Evolutionary conservation across 2,888 invertebrate genomes (phyloP), one percentile per base, ranked within the genome.

Genomic region (Leistus spinibarbis): DNA sequence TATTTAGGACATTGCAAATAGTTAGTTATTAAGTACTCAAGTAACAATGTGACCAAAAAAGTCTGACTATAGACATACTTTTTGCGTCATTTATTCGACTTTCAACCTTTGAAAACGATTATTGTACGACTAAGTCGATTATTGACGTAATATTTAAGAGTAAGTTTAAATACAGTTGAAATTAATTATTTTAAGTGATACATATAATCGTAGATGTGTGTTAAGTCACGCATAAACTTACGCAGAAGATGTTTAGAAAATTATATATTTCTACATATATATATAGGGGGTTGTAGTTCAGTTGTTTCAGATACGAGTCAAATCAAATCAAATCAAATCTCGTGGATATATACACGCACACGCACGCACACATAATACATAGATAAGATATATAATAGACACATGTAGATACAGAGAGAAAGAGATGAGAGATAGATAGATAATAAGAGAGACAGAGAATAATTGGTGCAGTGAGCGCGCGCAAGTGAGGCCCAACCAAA

Each of bases 391-490:
- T 40, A 76, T 40, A 76, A 65, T 73, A 60, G 54, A 66, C 40
- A 27, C 27, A 62, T 40, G 68, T 54, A 69, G 63, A 62, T 24
- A 22, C 40, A 76, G 68, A 68, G 76, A 70, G 68, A 72, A 69
- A 70, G n/a, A 71, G 27, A 73, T 22, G 17, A 60, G 69, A 74
- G 24, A 75, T 69, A 54, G 54, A 71, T 69, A 69, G 69, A 76
- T 68, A 76, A 78, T 78, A 63, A 70, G 73, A 66, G 76, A 77
- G 69, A 78, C 66, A 77, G 76, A 76, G 76, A 77, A 54, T 70
- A 54, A 68, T 74, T 63, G 68, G 69, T 76, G 65, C 57, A 76
- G 66, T 60, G 77, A 70, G 77, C 76, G 69, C 70, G 70, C 77
- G 76, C 73, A 77, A 23, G 75, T 65, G 74, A 68, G 76, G 64